A percentile compares a stretch with the other conserved stretches of the same genome.
Evolutionary conservation across 2,888 invertebrate species (phyloP).

Genomic region (Opisthograptis luteolata): DNA sequence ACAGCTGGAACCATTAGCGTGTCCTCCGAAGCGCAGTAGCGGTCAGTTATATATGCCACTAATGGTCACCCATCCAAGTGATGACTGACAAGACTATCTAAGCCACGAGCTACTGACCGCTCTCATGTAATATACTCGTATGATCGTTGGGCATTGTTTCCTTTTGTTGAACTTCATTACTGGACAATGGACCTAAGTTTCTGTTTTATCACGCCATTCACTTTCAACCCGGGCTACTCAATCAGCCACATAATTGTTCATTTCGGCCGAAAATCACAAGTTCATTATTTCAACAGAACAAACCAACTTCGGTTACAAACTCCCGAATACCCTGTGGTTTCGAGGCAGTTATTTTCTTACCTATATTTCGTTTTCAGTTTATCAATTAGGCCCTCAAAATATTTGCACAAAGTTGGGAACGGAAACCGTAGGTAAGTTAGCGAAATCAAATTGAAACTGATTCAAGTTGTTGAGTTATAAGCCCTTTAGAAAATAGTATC

Average conservation of each 20-base stretch:
- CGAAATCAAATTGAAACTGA: slow-evolving; percentile 20
- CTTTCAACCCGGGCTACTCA: background rate
- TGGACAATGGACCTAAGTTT: background rate
- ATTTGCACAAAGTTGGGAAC: slow-evolving; percentile 28
- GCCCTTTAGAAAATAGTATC: background rate
- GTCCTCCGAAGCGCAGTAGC: too few species aligned
- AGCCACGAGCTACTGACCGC: too few species aligned
- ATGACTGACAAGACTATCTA: too few species aligned
- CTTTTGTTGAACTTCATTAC: too few species aligned
- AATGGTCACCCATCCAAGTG: too few species aligned
- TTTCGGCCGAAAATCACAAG: slow-evolving; percentile 12
- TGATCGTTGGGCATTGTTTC: too few species aligned
- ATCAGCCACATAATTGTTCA: background rate
- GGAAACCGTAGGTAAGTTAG: slow-evolving; percentile 25
- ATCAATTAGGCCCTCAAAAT: slow-evolving; percentile 29
- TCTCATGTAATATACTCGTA: too few species aligned
- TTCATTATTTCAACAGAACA: slow-evolving; percentile 18
- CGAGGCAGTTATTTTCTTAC: slow-evolving; percentile 21
- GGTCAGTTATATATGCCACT: too few species aligned
- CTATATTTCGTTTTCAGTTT: slow-evolving; percentile 17
- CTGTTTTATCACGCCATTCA: background rate
- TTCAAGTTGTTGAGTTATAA: slow-evolving; percentile 3
- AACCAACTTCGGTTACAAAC: slow-evolving; percentile 16
- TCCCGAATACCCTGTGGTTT: slow-evolving; percentile 17
- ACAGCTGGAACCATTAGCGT: too few species aligned